These are phyloP conservation scores for Drosophila teissieri DNA, from an alignment of 1,140 invertebrate species.

Conservation along the genomic window DNA sequence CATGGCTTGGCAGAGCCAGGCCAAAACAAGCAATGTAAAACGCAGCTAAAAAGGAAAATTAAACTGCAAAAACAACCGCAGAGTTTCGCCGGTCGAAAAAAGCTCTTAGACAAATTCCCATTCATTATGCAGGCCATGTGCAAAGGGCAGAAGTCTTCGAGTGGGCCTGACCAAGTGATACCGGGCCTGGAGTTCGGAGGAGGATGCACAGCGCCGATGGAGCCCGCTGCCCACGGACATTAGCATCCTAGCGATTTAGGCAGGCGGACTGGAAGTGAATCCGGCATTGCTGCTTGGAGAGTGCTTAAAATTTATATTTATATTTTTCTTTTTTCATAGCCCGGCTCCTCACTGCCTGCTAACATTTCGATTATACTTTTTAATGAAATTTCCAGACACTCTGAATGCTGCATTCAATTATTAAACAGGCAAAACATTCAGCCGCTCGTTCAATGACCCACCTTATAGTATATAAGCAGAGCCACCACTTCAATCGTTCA, in stretches of 20 bases:
- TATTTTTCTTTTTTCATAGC: constrained; percentile 23
- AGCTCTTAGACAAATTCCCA: constrained; percentile 55
- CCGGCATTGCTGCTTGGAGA: constrained; percentile 21
- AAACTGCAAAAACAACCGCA: constrained; percentile 50
- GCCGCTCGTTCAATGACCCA: constrained; percentile 43
- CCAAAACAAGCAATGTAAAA: constrained; percentile 48
- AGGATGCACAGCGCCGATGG: constrained; percentile 19
- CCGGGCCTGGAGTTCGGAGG: constrained; percentile 19
- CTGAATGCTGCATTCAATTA: constrained; percentile 75
- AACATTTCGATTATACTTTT: constrained; percentile 79
- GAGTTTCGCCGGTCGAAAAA: constrained; percentile 25
- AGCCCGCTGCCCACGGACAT: constrained; percentile 49
- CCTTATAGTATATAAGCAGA: constrained; percentile 6
- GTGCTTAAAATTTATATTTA: constrained; percentile 64
- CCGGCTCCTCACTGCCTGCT: constrained; percentile 34
- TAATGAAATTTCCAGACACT: constrained; percentile 72
- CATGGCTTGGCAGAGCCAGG: constrained; percentile 12
- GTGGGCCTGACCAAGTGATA: constrained; percentile 47
- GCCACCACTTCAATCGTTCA: constrained; percentile 30
- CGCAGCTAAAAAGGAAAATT: constrained; percentile 56
- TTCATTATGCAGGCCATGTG: constrained; percentile 79
- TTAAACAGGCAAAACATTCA: constrained; percentile 50
- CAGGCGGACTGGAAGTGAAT: constrained; percentile 7
- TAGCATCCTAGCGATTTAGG: constrained; percentile 65
- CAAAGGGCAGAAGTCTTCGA: constrained; percentile 68